phyloP scores from a whole-genome alignment of 2,888 invertebrate species.

The Hydroisotoma schaefferi region DNA sequence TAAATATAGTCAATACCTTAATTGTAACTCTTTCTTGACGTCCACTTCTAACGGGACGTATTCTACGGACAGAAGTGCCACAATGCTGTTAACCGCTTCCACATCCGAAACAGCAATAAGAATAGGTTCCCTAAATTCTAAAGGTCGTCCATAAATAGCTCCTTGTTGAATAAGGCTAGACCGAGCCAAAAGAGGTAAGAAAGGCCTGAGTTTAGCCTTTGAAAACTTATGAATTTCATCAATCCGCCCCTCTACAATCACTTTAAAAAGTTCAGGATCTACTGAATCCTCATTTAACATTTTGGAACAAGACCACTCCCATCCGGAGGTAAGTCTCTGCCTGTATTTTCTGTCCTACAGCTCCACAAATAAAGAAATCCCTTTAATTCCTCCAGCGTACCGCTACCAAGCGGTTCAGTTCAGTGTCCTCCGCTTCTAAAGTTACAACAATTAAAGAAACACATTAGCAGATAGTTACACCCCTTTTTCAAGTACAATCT shows the following conservation, averaged over 20 bases:
- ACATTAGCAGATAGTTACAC: too few species aligned
- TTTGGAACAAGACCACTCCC: too few species aligned
- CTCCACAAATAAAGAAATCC: too few species aligned
- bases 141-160: constrained; percentile 78
- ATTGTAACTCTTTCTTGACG: constrained; percentile 84
- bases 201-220: constrained; percentile 77
- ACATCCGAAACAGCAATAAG: constrained; percentile 85
- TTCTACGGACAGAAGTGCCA: constrained; percentile 87
- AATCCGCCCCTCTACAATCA: constrained; percentile 79
- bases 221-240: constrained; percentile 67
- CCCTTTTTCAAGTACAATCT: too few species aligned
- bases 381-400: too few species aligned
- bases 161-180: constrained; percentile 85
- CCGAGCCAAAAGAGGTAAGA: constrained; percentile 85
- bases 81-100: constrained; percentile 90
- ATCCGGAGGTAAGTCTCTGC: too few species aligned
- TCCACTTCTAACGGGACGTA: constrained; percentile 89
- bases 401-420: not conserved
- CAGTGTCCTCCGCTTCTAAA: not conserved
- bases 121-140: constrained; percentile 78
- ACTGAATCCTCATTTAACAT: constrained; percentile 54
- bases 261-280: constrained; percentile 68
- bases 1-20: constrained; percentile 61
- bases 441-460: too few species aligned
- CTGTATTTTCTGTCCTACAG: too few species aligned